Percentiles rank a stretch among this genome's conserved stretches.
Evolutionary conservation across 2,888 invertebrate species (phyloP).

Genomic region (Nycteola revayana): DNA sequence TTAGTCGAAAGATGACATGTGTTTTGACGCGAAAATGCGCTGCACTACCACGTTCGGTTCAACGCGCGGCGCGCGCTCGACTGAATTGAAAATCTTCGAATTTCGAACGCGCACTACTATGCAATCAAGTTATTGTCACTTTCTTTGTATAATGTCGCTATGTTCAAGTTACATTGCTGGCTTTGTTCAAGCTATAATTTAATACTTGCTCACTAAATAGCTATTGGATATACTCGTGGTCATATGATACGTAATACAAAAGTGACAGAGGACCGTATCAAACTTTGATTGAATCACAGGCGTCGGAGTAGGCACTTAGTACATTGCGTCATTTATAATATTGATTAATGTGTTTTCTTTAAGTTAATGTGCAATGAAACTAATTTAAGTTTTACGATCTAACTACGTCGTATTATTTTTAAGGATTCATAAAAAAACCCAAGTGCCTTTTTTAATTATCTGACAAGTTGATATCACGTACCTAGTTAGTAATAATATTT

Average conservation of each 20-base stretch:
- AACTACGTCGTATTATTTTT: too few species aligned
- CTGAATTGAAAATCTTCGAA: constrained; percentile 44
- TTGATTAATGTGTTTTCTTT: constrained; percentile 28
- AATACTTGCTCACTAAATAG: too few species aligned
- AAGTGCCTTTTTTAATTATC: background rate
- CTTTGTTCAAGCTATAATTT: background rate
- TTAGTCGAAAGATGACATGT: constrained; percentile 46
- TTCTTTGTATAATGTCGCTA: constrained; percentile 13
- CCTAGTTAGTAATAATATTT: background rate
- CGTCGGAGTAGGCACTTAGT: constrained; percentile 21
- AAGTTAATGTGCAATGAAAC: constrained; percentile 15
- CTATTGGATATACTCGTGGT: too few species aligned
- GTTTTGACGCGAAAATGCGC: constrained; percentile 57
- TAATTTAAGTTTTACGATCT: too few species aligned
- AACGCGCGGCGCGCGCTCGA: constrained; percentile 54
- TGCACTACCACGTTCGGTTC: constrained; percentile 36
- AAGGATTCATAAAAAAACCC: too few species aligned
- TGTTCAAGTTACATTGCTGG: constrained; percentile 16
- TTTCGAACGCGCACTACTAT: constrained; percentile 26
- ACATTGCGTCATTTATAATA: constrained; percentile 33
- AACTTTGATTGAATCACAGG: constrained; percentile 19
- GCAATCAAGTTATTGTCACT: constrained; percentile 18
- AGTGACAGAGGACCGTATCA: too few species aligned
- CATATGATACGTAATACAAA: too few species aligned
- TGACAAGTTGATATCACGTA: background rate